These are phyloP conservation scores for Panonychus citri DNA, from an alignment of 1,140 invertebrate genomes.

Conservation along the genomic window DNA sequence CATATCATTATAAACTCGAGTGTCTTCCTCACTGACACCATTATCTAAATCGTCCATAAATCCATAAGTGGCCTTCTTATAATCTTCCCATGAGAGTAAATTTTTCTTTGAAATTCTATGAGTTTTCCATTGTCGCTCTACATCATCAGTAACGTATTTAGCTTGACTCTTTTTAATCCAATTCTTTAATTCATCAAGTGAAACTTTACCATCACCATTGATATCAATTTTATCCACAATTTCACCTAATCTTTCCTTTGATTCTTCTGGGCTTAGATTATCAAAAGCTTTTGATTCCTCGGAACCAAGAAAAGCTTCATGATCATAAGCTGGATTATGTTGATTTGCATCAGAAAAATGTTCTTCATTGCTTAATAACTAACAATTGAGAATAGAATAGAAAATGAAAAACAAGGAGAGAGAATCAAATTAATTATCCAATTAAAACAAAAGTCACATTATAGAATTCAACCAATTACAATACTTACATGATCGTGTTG, in stretches of 20 bases:
- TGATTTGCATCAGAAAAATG: conserved; percentile 45
- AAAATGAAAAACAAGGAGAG: background rate
- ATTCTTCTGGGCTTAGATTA: conserved; percentile 78
- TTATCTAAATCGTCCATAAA: conserved; percentile 42
- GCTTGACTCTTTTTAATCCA: conserved; percentile 89
- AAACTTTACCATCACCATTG: conserved; percentile 47
- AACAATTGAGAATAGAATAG: background rate
- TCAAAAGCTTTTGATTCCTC: conserved; percentile 78
- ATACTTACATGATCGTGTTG: background rate
- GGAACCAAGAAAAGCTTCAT: conserved; percentile 88
- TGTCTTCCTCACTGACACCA: conserved; percentile 12
- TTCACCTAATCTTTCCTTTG: conserved; percentile 56
- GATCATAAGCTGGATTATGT: conserved; percentile 84
- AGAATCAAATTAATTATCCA: too few relatives aligned
- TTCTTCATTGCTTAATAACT: conserved; percentile 38
- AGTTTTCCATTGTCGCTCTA: conserved; percentile 70
- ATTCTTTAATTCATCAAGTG: conserved; percentile 66
- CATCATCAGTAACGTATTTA: conserved; percentile 71
- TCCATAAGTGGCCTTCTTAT: conserved; percentile 55
- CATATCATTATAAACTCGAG: conserved; percentile 46
- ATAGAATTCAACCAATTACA: too few relatives aligned
- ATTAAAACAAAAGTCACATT: too few relatives aligned
- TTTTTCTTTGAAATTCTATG: conserved; percentile 47
- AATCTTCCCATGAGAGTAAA: conserved; percentile 60
- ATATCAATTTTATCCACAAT: conserved; percentile 86